phyloP scores from a whole-genome alignment of 1,140 invertebrate genomes.

The Lepidotrigona ventralis region DNA sequence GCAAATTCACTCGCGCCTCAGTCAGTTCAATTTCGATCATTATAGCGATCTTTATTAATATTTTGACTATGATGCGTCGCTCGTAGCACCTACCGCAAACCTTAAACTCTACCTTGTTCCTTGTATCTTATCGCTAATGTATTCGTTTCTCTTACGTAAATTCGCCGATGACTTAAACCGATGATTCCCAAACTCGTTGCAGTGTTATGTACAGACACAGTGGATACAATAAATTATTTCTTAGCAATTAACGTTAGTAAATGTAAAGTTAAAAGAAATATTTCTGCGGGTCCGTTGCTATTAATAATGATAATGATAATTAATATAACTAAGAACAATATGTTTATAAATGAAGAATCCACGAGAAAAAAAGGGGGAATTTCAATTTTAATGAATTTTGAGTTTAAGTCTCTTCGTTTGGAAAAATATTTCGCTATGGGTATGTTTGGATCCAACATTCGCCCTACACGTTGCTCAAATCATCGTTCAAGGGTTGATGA shows the following conservation, averaged over 20 bases:
- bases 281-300: no score
- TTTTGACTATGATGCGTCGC: slow-evolving; percentile 14
- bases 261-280: no score
- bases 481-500: no score
- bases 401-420: no score
- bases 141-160: background rate
- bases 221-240: background rate
- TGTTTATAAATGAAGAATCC: no score
- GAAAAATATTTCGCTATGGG: no score
- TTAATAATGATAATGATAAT: no score
- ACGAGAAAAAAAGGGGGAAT: no score
- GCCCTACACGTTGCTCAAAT: no score
- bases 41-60: slow-evolving; percentile 10
- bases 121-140: slow-evolving; percentile 5
- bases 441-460: no score
- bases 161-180: background rate
- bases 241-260: background rate
- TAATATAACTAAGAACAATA: no score
- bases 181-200: slow-evolving; percentile 9
- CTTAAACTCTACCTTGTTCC: slow-evolving; percentile 29
- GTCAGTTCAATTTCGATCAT: slow-evolving; percentile 9
- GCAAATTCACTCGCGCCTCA: slow-evolving; percentile 13
- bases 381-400: no score
- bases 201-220: background rate
- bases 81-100: slow-evolving; percentile 34